Percentiles rank a stretch among this genome's conserved stretches.
phyloP scores from a whole-genome alignment of 2,113 vertebrate species.

The Ceyx melanurus region DNA sequence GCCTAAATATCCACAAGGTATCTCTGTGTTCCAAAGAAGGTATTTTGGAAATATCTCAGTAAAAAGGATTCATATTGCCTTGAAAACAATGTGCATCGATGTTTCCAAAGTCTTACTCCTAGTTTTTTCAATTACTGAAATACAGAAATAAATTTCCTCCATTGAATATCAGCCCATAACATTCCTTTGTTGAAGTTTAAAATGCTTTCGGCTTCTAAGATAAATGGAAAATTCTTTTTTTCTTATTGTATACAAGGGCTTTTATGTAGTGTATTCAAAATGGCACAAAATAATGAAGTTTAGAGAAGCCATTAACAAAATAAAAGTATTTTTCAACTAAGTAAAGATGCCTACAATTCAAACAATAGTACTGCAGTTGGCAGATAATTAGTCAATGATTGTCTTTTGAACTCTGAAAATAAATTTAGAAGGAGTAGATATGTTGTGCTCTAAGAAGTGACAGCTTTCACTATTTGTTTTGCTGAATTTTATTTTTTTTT shows the following conservation, averaged over 20 bases:
- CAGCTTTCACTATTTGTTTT: neutral
- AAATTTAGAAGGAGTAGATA: neutral
- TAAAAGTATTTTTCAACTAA: neutral
- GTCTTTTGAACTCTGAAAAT: slow-evolving; percentile 27
- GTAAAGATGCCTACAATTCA: neutral
- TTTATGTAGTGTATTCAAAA: neutral
- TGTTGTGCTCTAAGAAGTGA: neutral
- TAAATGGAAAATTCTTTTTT: neutral
- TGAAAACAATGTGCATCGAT: neutral
- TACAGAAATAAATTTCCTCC: neutral
- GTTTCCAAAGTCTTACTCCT: neutral
- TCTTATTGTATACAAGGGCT: neutral
- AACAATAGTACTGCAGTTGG: neutral
- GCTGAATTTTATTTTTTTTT: neutral
- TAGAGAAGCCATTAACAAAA: neutral
- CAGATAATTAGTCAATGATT: slow-evolving; percentile 31
- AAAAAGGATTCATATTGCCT: neutral
- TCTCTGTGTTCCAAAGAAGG: neutral
- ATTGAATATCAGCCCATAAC: neutral
- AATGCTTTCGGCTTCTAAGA: neutral
- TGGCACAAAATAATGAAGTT: neutral
- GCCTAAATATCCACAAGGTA: neutral
- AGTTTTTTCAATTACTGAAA: neutral
- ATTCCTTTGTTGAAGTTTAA: neutral
- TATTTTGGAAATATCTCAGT: neutral